Evolutionary conservation across 2,888 invertebrate species (phyloP).

Genomic region (Thereva unica): DNA sequence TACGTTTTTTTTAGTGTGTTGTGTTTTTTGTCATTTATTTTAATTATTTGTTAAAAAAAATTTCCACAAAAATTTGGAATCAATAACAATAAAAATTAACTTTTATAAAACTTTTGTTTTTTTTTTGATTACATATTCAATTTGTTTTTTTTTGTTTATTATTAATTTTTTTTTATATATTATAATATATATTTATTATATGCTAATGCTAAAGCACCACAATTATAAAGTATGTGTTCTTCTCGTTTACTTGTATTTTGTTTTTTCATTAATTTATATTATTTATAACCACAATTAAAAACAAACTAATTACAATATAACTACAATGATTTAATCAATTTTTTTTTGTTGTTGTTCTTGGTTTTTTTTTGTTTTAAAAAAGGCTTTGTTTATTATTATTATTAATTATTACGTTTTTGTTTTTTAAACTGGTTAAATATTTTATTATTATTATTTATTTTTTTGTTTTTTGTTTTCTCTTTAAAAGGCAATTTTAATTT

Average conservation of each 20-base stretch:
- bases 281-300: constrained; percentile 29
- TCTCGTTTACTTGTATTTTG: constrained; percentile 24
- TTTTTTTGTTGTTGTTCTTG: constrained; percentile 23
- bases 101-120: no score
- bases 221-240: constrained; percentile 26
- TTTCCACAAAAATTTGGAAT: no score
- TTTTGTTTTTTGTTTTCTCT: constrained; percentile 24
- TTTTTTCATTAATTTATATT: constrained; percentile 14
- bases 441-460: constrained; percentile 26
- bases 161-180: no score
- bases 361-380: neutral
- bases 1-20: no score
- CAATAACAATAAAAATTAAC: no score
- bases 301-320: constrained; percentile 23
- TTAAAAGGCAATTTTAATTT: constrained; percentile 33
- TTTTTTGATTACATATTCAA: no score
- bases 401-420: constrained; percentile 5
- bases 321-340: constrained; percentile 10
- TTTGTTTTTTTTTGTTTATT: no score
- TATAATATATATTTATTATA: no score
- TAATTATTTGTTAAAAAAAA: no score
- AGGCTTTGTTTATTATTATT: neutral
- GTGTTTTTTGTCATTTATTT: no score
- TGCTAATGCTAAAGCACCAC: constrained; percentile 35
- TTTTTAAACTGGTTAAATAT: neutral